These are phyloP conservation scores for Dryococelus australis DNA, from an alignment of 2,888 invertebrate species.

Conservation along the genomic window DNA sequence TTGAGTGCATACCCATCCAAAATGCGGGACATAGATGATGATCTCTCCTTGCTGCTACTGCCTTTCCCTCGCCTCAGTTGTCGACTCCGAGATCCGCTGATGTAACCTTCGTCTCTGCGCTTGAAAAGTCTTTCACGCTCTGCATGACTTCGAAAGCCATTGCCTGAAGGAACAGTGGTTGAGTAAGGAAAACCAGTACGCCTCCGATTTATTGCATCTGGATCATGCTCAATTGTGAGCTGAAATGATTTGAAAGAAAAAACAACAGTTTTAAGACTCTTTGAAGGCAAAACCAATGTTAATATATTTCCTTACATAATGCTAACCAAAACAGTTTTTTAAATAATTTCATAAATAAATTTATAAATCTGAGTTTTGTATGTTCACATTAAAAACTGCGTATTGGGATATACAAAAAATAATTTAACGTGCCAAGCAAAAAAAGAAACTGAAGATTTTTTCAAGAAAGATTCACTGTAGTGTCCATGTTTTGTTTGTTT, in stretches of 20 bases:
- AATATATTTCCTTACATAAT: too few relatives aligned
- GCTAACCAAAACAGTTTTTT: too few relatives aligned
- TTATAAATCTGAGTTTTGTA: too few relatives aligned
- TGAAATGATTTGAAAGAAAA: slow-evolving; percentile 55
- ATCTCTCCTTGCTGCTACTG: slow-evolving; percentile 70
- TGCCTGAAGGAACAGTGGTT: slow-evolving; percentile 57
- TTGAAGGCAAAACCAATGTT: too few relatives aligned
- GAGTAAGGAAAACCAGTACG: slow-evolving; percentile 59
- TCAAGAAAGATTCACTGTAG: too few relatives aligned
- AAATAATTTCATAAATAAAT: too few relatives aligned
- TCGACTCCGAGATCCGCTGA: slow-evolving; percentile 68
- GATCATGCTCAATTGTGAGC: slow-evolving; percentile 90
- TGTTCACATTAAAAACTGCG: too few relatives aligned
- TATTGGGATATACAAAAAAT: too few relatives aligned
- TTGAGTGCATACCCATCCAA: slow-evolving; percentile 70
- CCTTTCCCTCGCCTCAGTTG: slow-evolving; percentile 62
- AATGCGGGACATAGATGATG: slow-evolving; percentile 85
- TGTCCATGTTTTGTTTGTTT: too few relatives aligned
- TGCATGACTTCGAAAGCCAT: slow-evolving; percentile 48
- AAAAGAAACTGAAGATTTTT: too few relatives aligned
- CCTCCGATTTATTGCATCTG: slow-evolving; percentile 70
- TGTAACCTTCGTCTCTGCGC: slow-evolving; percentile 64
- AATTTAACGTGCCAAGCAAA: too few relatives aligned
- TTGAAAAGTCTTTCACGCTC: slow-evolving; percentile 45
- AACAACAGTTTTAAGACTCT: too few relatives aligned